These are phyloP conservation scores for Melanotaenia pygmaea DNA, from an alignment of 2,797 vertebrate genomes.

Conservation along the genomic window DNA sequence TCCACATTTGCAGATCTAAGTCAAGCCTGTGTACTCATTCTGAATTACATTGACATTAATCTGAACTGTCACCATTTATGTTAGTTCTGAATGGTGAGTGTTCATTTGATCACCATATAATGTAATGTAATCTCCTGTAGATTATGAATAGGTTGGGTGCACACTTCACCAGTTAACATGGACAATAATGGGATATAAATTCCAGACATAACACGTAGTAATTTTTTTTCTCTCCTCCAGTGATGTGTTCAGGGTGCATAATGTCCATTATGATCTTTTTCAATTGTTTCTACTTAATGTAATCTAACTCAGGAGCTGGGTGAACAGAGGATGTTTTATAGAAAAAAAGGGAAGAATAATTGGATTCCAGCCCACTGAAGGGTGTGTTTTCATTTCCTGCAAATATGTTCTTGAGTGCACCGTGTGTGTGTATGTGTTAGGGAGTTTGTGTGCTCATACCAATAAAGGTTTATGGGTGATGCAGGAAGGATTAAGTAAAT, in stretches of 20 bases:
- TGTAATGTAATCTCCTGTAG: neutral
- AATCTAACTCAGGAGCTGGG: neutral
- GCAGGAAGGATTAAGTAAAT: conserved; percentile 60
- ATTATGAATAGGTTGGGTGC: no score
- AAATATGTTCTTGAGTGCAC: conserved; percentile 21
- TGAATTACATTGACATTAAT: neutral
- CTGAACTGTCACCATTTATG: neutral
- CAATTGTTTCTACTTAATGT: neutral
- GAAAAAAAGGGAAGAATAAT: conserved; percentile 7
- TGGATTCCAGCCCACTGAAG: conserved; percentile 41
- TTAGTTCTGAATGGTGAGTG: neutral
- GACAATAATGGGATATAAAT: conserved; percentile 11
- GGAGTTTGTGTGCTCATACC: conserved; percentile 12
- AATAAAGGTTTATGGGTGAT: conserved; percentile 43
- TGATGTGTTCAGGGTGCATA: conserved; percentile 6
- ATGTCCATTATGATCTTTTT: neutral
- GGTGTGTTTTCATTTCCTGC: conserved; percentile 66
- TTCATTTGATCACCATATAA: neutral
- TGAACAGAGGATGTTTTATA: conserved; percentile 16
- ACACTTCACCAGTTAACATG: neutral
- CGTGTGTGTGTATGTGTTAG: neutral
- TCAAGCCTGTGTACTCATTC: neutral
- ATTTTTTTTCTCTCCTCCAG: conserved; percentile 2
- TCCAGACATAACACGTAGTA: conserved; percentile 39
- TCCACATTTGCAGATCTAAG: neutral